Evolutionary conservation across 2,888 invertebrate species (phyloP).

Genomic region (Drosophila formosana): DNA sequence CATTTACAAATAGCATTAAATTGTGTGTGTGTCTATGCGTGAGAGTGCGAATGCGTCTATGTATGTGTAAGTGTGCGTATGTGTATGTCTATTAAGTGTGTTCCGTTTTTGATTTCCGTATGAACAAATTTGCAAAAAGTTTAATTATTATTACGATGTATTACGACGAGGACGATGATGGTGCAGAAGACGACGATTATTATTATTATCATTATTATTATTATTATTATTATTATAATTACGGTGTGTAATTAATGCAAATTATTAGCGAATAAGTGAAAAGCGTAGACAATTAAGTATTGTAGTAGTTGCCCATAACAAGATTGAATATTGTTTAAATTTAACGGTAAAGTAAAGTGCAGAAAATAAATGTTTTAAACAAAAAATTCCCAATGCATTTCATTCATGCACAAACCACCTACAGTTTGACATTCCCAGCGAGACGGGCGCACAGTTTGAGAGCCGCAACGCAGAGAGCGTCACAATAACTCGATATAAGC

Average conservation of each 20-base stretch:
- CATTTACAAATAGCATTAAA: constrained; percentile 71
- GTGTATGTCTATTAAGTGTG: constrained; percentile 39
- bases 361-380: constrained; percentile 81
- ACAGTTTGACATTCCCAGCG: constrained; percentile 18
- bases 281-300: constrained; percentile 69
- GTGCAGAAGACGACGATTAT: constrained; percentile 18
- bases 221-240: constrained; percentile 74
- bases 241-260: constrained; percentile 77
- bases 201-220: constrained; percentile 52
- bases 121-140: constrained; percentile 71
- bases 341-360: constrained; percentile 68
- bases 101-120: constrained; percentile 71
- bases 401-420: background rate
- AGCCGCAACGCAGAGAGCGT: constrained; percentile 17
- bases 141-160: constrained; percentile 68
- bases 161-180: constrained; percentile 45
- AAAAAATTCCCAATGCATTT: constrained; percentile 31
- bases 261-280: constrained; percentile 63
- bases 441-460: constrained; percentile 15
- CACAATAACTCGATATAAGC: constrained; percentile 56
- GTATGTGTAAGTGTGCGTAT: constrained; percentile 22
- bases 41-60: constrained; percentile 13
- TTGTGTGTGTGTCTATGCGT: constrained; percentile 32
- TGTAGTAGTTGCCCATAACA: constrained; percentile 77
- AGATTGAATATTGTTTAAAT: constrained; percentile 78